These are phyloP conservation scores for Zaprionus ghesquierei DNA, from an alignment of 1,140 invertebrate genomes.

Conservation along the genomic window DNA sequence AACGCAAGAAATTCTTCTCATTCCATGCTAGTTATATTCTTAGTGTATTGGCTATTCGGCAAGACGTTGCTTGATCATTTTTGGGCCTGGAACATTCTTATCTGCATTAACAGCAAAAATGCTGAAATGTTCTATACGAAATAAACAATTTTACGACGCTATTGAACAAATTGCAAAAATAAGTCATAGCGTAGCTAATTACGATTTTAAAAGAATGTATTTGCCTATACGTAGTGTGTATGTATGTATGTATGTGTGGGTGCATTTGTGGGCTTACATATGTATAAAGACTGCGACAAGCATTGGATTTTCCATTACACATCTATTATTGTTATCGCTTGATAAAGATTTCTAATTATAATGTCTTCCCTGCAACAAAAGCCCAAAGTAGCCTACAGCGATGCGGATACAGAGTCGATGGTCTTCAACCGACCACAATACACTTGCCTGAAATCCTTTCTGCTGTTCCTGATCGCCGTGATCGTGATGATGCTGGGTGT, in stretches of 20 bases:
- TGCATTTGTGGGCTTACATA: background rate
- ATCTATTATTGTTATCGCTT: background rate
- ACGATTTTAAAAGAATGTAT: background rate
- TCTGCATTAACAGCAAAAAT: background rate
- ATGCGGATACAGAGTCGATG: conserved; percentile 82
- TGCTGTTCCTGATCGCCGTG: conserved; percentile 88
- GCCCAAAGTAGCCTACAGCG: conserved; percentile 69
- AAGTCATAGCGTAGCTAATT: background rate
- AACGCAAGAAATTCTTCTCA: too few species aligned
- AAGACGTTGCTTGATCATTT: background rate
- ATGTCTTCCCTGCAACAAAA: conserved; percentile 4
- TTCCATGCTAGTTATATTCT: background rate
- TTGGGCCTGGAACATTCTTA: background rate
- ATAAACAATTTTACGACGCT: background rate
- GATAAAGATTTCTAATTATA: background rate
- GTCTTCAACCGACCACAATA: conserved; percentile 83
- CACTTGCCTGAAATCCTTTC: conserved; percentile 86
- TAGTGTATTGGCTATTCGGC: background rate
- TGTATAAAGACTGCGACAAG: background rate
- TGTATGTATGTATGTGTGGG: too few species aligned
- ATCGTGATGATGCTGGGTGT: conserved; percentile 90
- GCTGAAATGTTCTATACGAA: background rate
- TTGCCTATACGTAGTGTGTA: too few species aligned
- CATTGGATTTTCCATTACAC: background rate
- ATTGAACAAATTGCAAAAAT: background rate